These are phyloP conservation scores for Bombus polaris DNA, from an alignment of 1,140 invertebrate genomes.

Conservation along the genomic window DNA sequence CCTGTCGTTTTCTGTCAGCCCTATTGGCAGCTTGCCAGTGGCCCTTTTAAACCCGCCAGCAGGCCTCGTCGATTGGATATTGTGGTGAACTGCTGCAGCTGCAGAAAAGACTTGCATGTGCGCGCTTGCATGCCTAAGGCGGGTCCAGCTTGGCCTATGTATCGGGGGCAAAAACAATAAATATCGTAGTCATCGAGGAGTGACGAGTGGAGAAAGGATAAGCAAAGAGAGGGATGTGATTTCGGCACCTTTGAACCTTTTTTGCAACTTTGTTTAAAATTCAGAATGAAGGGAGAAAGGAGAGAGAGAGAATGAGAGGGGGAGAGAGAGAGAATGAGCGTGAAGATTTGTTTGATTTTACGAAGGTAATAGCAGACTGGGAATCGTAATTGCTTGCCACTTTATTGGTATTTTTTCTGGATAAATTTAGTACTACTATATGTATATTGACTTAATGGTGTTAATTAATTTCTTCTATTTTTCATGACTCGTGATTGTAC, in stretches of 20 bases:
- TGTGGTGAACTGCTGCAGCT: slow-evolving; percentile 60
- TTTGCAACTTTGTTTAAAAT: background rate
- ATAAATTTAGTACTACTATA: background rate
- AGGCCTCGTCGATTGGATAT: slow-evolving; percentile 70
- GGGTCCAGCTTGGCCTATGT: background rate
- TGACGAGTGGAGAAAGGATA: background rate
- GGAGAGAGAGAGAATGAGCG: background rate
- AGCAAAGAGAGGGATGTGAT: background rate
- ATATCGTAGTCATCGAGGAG: slow-evolving; percentile 4
- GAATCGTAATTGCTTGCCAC: background rate
- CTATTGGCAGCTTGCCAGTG: slow-evolving; percentile 70
- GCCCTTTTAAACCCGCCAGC: slow-evolving; percentile 63
- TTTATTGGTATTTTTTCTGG: background rate
- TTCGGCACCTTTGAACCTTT: background rate
- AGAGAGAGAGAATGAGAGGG: background rate
- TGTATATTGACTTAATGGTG: too few species aligned
- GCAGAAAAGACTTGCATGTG: slow-evolving; percentile 47
- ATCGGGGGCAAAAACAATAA: slow-evolving; percentile 36
- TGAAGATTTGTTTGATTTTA: background rate
- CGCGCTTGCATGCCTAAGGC: slow-evolving; percentile 13
- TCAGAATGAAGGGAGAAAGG: too few species aligned
- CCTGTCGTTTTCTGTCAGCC: slow-evolving; percentile 66
- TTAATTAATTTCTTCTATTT: too few species aligned
- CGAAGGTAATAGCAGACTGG: background rate
- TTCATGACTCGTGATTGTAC: background rate